Evolutionary conservation across 2,113 vertebrate species (phyloP).

Genomic region (Seriola rivoliana): DNA sequence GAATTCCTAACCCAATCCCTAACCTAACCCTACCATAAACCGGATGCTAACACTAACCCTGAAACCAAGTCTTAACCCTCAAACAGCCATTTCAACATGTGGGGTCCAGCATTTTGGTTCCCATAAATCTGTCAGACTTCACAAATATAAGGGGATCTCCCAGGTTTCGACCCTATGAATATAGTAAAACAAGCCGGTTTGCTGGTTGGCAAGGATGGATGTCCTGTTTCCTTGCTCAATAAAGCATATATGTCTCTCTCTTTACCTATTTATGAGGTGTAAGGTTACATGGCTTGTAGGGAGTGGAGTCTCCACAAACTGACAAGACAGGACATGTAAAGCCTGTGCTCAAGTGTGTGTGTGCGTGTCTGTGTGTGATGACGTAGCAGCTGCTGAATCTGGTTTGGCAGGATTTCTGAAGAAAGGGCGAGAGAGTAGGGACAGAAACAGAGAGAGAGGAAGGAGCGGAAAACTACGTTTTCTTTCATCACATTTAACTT

Average conservation of each 20-base stretch:
- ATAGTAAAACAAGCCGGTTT: background rate
- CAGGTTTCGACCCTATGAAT: no score
- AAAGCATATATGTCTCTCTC: constrained; percentile 16
- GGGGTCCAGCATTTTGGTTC: no score
- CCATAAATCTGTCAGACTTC: no score
- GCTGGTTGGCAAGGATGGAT: constrained; percentile 21
- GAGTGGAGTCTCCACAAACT: constrained; percentile 24
- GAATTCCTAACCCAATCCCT: no score
- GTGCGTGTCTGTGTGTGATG: constrained; percentile 44
- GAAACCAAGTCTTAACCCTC: no score
- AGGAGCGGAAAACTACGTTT: constrained; percentile 17
- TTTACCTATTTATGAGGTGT: constrained; percentile 61
- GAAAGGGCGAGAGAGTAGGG: constrained; percentile 38
- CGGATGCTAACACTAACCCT: no score
- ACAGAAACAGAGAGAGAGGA: constrained; percentile 31
- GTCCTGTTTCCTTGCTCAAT: background rate
- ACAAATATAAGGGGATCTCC: no score
- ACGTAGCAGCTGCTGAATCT: constrained; percentile 65
- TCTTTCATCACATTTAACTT: background rate
- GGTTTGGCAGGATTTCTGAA: constrained; percentile 76
- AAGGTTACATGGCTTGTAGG: constrained; percentile 32
- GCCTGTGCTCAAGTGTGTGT: constrained; percentile 1
- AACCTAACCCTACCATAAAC: no score
- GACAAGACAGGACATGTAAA: constrained; percentile 49
- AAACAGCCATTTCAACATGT: no score